Evolutionary conservation across 1,140 invertebrate species (phyloP).

Genomic region (Drosophila insularis): DNA sequence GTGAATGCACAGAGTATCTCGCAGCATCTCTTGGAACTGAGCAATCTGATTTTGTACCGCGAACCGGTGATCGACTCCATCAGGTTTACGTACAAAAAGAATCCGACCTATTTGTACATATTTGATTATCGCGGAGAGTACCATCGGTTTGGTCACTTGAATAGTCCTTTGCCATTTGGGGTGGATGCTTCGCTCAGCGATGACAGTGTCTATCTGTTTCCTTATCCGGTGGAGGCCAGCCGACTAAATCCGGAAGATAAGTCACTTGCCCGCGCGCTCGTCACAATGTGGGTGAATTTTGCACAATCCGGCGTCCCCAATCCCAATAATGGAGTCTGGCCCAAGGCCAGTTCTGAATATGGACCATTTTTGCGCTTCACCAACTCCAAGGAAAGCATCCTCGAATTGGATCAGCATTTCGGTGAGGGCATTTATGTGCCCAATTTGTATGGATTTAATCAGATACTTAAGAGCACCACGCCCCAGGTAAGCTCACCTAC

Average conservation of each 20-base stretch:
- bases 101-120: slow-evolving; percentile 64
- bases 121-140: slow-evolving; percentile 77
- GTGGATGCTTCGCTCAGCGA: slow-evolving; percentile 78
- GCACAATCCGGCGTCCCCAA: slow-evolving; percentile 56
- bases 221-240: slow-evolving; percentile 67
- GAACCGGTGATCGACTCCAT: slow-evolving; percentile 67
- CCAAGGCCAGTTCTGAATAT: slow-evolving; percentile 58
- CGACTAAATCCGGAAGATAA: slow-evolving; percentile 59
- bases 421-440: slow-evolving; percentile 68
- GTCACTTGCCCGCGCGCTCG: slow-evolving; percentile 56
- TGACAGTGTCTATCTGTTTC: slow-evolving; percentile 79
- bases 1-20: slow-evolving; percentile 30
- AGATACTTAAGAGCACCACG: slow-evolving; percentile 26
- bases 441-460: slow-evolving; percentile 36
- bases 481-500: slow-evolving; percentile 9
- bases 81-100: slow-evolving; percentile 36
- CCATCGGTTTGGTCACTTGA: slow-evolving; percentile 66
- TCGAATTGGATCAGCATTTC: slow-evolving; percentile 74
- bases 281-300: slow-evolving; percentile 74
- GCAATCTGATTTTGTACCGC: slow-evolving; percentile 71
- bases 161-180: slow-evolving; percentile 65
- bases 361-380: slow-evolving; percentile 73
- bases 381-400: slow-evolving; percentile 45
- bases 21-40: slow-evolving; percentile 64
- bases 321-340: slow-evolving; percentile 57